A percentile compares a stretch with the other conserved stretches of the same genome.
These are phyloP conservation scores for Aphidoletes aphidimyza DNA, from an alignment of 2,888 invertebrate genomes.

Conservation along the genomic window DNA sequence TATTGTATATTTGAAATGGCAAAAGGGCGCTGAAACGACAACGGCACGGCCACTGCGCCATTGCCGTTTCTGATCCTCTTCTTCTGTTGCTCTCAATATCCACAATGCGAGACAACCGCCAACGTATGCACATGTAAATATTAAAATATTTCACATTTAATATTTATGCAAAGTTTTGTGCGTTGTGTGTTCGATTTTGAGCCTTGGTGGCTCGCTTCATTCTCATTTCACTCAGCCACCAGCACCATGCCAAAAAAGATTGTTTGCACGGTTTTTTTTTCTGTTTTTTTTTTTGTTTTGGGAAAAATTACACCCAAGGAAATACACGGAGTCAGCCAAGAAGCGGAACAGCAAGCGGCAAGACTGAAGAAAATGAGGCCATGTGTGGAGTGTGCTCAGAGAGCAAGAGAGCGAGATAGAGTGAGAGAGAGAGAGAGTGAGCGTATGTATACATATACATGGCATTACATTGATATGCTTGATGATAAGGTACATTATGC, in stretches of 20 bases:
- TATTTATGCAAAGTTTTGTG: conserved; percentile 24
- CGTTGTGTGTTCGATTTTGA: not conserved
- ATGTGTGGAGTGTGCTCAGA: not conserved
- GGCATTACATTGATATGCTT: not conserved
- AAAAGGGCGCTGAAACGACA: too few species aligned
- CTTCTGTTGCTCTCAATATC: not conserved
- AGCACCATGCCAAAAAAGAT: too few species aligned
- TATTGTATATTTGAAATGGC: too few species aligned
- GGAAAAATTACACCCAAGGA: too few species aligned
- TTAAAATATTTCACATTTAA: conserved; percentile 17
- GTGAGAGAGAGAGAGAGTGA: too few species aligned
- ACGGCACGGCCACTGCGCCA: not conserved
- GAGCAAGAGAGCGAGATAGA: too few species aligned
- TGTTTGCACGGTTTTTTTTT: too few species aligned
- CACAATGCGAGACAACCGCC: not conserved
- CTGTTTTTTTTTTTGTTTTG: too few species aligned
- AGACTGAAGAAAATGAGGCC: not conserved
- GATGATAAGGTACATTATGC: conserved; percentile 2
- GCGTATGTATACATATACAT: not conserved
- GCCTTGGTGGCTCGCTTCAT: not conserved
- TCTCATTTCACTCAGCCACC: not conserved
- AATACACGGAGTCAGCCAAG: too few species aligned
- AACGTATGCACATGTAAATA: conserved; percentile 23
- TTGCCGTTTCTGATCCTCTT: not conserved
- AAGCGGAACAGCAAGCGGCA: not conserved